These are phyloP conservation scores for Zootermopsis nevadensis DNA, from an alignment of 2,888 invertebrate species.

Conservation along the genomic window DNA sequence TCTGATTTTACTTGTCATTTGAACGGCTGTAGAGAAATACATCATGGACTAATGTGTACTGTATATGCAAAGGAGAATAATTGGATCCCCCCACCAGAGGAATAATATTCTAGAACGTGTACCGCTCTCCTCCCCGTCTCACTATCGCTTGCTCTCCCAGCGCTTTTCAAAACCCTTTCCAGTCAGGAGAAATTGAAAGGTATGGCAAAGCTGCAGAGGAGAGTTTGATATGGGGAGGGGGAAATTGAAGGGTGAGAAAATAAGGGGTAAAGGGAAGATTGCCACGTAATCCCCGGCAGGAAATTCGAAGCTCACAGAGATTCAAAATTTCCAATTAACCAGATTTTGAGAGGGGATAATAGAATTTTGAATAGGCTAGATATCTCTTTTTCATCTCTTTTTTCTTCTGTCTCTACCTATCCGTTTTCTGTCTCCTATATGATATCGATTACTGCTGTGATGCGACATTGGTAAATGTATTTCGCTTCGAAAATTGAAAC, in stretches of 20 bases:
- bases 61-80: slow-evolving; percentile 46
- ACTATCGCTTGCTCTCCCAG: slow-evolving; percentile 13
- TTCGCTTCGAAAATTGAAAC: slow-evolving; percentile 40
- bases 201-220: slow-evolving; percentile 6
- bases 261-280: slow-evolving; percentile 34
- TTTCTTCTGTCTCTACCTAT: slow-evolving; percentile 21
- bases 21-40: slow-evolving; percentile 38
- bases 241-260: slow-evolving; percentile 12
- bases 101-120: slow-evolving; percentile 42
- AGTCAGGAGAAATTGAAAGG: slow-evolving; percentile 40
- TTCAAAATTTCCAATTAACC: slow-evolving; percentile 51
- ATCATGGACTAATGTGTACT: slow-evolving; percentile 45
- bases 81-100: slow-evolving; percentile 29
- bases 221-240: neutral
- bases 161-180: slow-evolving; percentile 48
- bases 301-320: slow-evolving; percentile 50
- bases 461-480: slow-evolving; percentile 37
- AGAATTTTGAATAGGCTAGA: slow-evolving; percentile 47
- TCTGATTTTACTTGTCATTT: slow-evolving; percentile 40
- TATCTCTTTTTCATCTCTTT: slow-evolving; percentile 33
- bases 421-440: slow-evolving; percentile 19
- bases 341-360: slow-evolving; percentile 51
- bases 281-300: slow-evolving; percentile 49
- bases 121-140: slow-evolving; percentile 17
- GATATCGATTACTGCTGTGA: slow-evolving; percentile 38